Conservation (phyloP, 2,113 vertebrate species). For the Silurus glanis region DNA sequence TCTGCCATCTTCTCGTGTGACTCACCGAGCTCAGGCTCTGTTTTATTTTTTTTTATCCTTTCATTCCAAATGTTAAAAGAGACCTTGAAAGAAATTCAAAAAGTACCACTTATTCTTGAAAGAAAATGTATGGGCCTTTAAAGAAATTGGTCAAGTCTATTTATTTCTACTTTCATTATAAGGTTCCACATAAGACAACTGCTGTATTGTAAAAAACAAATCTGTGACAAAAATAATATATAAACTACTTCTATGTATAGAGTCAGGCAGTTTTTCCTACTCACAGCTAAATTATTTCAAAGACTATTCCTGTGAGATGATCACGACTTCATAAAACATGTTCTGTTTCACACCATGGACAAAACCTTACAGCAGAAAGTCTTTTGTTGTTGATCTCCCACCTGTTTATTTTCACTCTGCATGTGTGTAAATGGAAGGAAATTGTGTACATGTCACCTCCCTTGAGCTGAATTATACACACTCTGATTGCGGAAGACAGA, state of each 20-base stretch:
- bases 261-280: background rate
- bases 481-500: no score
- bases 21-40: background rate
- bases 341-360: background rate
- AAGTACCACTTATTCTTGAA: background rate
- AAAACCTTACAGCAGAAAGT: background rate
- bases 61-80: background rate
- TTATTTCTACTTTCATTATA: background rate
- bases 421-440: background rate
- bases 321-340: background rate
- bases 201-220: no score
- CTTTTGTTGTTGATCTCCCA: background rate
- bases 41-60: background rate
- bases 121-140: background rate
- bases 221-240: no score
- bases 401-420: background rate
- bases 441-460: background rate
- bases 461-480: background rate
- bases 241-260: background rate
- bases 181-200: no score
- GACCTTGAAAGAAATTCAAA: conserved; percentile 8
- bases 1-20: background rate
- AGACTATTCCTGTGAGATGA: background rate
- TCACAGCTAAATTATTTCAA: background rate
- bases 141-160: background rate